Percentiles rank a stretch among this genome's conserved stretches.
Conservation (phyloP, 2,113 vertebrate species). For the Colaptes auratus region DNA sequence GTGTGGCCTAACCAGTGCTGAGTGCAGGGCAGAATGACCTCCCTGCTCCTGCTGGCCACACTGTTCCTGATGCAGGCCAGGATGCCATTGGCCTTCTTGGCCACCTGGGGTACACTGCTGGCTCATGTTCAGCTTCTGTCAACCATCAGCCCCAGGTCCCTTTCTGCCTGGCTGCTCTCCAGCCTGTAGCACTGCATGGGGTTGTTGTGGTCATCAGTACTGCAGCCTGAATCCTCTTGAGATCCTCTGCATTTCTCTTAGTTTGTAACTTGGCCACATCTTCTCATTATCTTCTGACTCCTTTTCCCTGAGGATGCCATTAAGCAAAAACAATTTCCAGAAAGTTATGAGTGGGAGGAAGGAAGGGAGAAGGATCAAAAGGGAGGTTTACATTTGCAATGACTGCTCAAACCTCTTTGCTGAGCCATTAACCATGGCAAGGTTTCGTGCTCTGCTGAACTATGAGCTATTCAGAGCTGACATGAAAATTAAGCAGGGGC, state of each 20-base stretch:
- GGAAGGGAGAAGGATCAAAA: neutral
- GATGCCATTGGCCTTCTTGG: too few species aligned
- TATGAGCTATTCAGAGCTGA: rapidly evolving
- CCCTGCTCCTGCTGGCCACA: too few species aligned
- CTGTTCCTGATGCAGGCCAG: too few species aligned
- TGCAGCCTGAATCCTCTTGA: neutral
- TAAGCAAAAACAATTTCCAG: slow-evolving; percentile 17
- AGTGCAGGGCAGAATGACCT: too few species aligned
- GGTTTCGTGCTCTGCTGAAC: neutral
- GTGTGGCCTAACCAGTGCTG: too few species aligned
- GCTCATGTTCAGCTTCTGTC: too few species aligned
- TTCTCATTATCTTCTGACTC: slow-evolving; percentile 26
- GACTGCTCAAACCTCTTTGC: neutral
- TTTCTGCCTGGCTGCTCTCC: too few species aligned
- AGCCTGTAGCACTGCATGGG: too few species aligned
- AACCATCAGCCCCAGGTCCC: too few species aligned
- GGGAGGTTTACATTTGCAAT: neutral
- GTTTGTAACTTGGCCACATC: slow-evolving; percentile 15
- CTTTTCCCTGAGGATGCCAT: neutral
- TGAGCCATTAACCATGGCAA: neutral
- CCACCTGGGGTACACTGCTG: too few species aligned
- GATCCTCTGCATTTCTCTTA: neutral
- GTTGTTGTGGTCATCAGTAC: neutral
- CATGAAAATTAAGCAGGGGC: neutral
- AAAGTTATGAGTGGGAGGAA: neutral